phyloP scores from a whole-genome alignment of 30 jellyfish, hydroid and myxozoan species.

The Phacellophora camtschatica region DNA sequence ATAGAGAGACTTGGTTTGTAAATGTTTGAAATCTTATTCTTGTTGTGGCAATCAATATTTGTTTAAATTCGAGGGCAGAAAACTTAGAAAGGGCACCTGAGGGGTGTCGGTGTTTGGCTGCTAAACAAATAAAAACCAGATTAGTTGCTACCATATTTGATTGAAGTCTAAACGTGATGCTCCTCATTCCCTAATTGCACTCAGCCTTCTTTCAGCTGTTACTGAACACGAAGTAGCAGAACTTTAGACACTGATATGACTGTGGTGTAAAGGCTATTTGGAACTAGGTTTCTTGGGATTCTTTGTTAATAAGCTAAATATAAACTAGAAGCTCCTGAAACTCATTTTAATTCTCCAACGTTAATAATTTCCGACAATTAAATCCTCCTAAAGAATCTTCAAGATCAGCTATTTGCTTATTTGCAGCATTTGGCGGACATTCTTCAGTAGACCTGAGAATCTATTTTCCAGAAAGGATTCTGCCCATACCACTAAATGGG shows the following conservation, averaged over 20 bases:
- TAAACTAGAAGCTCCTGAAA: neutral
- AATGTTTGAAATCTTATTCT: neutral
- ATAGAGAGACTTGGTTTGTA: conserved; percentile 98
- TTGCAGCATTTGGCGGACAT: neutral
- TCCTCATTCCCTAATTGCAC: neutral
- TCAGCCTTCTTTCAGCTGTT: neutral
- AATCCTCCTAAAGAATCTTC: neutral
- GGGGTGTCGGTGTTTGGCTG: too few relatives aligned
- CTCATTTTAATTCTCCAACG: neutral
- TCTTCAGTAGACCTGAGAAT: neutral
- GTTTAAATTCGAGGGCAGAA: too few relatives aligned
- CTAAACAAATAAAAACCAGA: too few relatives aligned
- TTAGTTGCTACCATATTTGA: neutral
- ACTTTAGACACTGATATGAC: neutral
- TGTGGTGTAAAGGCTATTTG: neutral
- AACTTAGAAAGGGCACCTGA: too few relatives aligned
- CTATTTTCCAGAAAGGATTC: too few relatives aligned
- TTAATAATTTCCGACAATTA: neutral
- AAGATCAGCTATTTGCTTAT: neutral
- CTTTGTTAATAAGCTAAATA: neutral
- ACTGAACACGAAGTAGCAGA: neutral
- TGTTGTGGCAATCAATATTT: too few relatives aligned
- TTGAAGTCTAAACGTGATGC: neutral
- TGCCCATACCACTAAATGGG: too few relatives aligned
- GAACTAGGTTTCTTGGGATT: neutral